These are phyloP conservation scores for Dryococelus australis DNA, from an alignment of 2,888 invertebrate genomes.

Conservation along the genomic window DNA sequence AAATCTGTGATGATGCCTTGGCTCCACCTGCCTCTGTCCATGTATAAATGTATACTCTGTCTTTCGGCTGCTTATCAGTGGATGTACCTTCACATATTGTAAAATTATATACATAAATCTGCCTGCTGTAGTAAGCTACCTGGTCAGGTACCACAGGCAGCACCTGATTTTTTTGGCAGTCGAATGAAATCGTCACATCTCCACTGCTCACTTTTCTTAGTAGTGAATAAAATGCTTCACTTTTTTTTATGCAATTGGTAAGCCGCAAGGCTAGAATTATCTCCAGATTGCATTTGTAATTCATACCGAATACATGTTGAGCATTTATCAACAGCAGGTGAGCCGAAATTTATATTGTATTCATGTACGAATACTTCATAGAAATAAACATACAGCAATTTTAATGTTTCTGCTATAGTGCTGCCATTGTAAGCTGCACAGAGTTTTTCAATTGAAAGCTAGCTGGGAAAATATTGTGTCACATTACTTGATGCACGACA, in stretches of 20 bases:
- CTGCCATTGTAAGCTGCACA: not conserved
- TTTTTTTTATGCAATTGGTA: not conserved
- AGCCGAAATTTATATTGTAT: not conserved
- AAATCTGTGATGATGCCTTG: slow-evolving; percentile 53
- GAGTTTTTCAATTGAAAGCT: not conserved
- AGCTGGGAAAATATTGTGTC: not conserved
- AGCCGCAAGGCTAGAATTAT: not conserved
- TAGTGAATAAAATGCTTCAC: not conserved
- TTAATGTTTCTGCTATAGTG: too few relatives aligned
- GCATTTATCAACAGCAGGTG: slow-evolving; percentile 12
- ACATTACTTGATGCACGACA: not conserved
- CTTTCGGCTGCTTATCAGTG: slow-evolving; percentile 48
- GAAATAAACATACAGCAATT: too few relatives aligned
- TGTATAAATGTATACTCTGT: slow-evolving; percentile 50
- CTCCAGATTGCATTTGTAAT: not conserved
- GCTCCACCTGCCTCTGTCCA: slow-evolving; percentile 52
- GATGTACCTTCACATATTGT: slow-evolving; percentile 51
- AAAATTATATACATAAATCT: slow-evolving; percentile 54
- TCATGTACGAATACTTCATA: too few relatives aligned
- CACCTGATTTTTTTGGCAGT: slow-evolving; percentile 29
- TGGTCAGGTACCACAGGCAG: slow-evolving; percentile 50
- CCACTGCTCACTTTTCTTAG: not conserved
- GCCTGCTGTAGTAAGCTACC: slow-evolving; percentile 53
- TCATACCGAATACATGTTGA: not conserved
- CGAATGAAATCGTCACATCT: slow-evolving; percentile 23